A percentile compares a stretch with the other conserved stretches of the same genome.
Evolutionary conservation across 1,140 invertebrate genomes (phyloP).

Genomic region (Hormaphis cornu): DNA sequence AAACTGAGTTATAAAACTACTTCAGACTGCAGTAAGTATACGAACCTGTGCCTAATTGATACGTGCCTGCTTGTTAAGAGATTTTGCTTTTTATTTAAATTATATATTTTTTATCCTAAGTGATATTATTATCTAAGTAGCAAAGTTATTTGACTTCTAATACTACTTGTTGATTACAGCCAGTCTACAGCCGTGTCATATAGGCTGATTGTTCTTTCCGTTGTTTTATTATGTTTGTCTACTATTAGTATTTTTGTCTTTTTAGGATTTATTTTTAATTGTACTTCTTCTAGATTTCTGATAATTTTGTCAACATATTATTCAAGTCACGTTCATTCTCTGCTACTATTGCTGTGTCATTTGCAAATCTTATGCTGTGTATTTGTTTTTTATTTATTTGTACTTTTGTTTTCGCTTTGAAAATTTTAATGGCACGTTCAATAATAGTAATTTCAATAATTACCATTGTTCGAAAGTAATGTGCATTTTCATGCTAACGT

Average conservation of each 20-base stretch:
- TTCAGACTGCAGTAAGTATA: too few species aligned
- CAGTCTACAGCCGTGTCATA: background rate
- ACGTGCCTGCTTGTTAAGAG: background rate
- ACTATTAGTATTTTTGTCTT: conserved; percentile 27
- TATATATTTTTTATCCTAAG: background rate
- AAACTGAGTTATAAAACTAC: too few species aligned
- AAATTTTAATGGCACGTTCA: conserved; percentile 10
- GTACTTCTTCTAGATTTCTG: background rate
- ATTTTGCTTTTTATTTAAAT: background rate
- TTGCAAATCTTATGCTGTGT: background rate
- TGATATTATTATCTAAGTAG: conserved; percentile 2
- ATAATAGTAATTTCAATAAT: too few species aligned
- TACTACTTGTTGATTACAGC: too few species aligned
- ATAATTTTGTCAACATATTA: conserved; percentile 1
- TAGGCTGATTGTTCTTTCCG: background rate
- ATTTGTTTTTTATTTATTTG: conserved; percentile 12
- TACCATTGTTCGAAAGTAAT: too few species aligned
- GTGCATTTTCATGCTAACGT: too few species aligned
- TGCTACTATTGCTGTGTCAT: background rate
- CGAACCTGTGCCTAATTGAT: too few species aligned
- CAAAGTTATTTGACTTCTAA: background rate
- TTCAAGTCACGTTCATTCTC: background rate
- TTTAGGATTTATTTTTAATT: conserved; percentile 30
- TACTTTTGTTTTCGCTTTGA: conserved; percentile 8
- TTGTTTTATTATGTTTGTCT: background rate